phyloP scores from a whole-genome alignment of 2,113 vertebrate genomes.

The Callipepla squamata region DNA sequence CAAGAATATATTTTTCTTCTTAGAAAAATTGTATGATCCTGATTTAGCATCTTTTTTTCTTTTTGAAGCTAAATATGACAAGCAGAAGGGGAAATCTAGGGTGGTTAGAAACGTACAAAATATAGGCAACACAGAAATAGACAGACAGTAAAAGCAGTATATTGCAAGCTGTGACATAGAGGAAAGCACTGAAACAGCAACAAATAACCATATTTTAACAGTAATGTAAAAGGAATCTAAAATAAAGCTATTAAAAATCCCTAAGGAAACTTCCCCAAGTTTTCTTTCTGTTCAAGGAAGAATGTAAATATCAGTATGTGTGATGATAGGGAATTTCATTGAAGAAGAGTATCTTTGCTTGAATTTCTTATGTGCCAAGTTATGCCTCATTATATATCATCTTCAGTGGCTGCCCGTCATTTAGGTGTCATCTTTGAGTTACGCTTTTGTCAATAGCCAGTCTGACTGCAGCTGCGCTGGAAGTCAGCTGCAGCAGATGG shows the following conservation, averaged over 20 bases:
- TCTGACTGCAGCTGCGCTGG: background rate
- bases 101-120: background rate
- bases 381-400: background rate
- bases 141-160: background rate
- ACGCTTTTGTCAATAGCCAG: background rate
- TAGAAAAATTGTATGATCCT: background rate
- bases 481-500: background rate
- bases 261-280: background rate
- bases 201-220: background rate
- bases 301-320: accelerated
- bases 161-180: background rate
- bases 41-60: background rate
- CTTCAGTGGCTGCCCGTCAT: background rate
- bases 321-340: background rate
- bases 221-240: background rate
- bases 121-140: background rate
- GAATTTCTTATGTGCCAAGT: background rate
- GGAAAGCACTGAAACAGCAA: background rate
- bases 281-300: background rate
- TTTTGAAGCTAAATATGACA: background rate
- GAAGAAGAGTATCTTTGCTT: background rate
- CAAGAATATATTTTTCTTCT: background rate
- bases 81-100: background rate
- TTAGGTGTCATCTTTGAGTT: background rate
- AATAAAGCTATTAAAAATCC: background rate